phyloP scores from a whole-genome alignment of 2,888 invertebrate genomes.

The Chorisops tibialis region DNA sequence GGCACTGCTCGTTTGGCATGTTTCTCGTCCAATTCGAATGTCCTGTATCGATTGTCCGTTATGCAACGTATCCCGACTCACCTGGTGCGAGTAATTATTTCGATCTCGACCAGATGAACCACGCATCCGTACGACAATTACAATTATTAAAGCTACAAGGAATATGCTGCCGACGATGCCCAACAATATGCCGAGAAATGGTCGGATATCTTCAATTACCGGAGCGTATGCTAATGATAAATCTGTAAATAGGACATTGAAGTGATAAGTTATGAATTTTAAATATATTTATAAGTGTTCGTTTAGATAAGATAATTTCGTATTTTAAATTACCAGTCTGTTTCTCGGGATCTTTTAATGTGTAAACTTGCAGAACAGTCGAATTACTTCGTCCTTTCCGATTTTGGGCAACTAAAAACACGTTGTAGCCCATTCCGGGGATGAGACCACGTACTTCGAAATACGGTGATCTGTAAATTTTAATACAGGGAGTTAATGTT shows the following conservation, averaged over 20 bases:
- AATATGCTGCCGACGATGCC: conserved; percentile 57
- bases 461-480: conserved; percentile 53
- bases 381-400: conserved; percentile 68
- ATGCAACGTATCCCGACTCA: conserved; percentile 46
- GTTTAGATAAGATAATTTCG: neutral
- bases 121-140: conserved; percentile 55
- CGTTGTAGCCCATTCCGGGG: conserved; percentile 66
- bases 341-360: conserved; percentile 69
- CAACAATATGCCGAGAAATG: conserved; percentile 56
- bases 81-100: conserved; percentile 50
- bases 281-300: conserved; percentile 16
- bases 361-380: conserved; percentile 64
- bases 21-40: conserved; percentile 47
- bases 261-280: conserved; percentile 16
- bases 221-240: conserved; percentile 51
- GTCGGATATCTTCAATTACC: conserved; percentile 56
- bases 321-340: conserved; percentile 58
- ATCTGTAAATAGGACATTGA: conserved; percentile 41
- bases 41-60: conserved; percentile 49
- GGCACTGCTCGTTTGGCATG: conserved; percentile 49
- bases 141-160: conserved; percentile 55
- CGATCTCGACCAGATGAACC: conserved; percentile 52
- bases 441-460: conserved; percentile 66
- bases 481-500: too few species aligned
- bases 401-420: conserved; percentile 67